phyloP scores from a whole-genome alignment of 2,888 invertebrate genomes.

The Sminthurinus aureus region DNA sequence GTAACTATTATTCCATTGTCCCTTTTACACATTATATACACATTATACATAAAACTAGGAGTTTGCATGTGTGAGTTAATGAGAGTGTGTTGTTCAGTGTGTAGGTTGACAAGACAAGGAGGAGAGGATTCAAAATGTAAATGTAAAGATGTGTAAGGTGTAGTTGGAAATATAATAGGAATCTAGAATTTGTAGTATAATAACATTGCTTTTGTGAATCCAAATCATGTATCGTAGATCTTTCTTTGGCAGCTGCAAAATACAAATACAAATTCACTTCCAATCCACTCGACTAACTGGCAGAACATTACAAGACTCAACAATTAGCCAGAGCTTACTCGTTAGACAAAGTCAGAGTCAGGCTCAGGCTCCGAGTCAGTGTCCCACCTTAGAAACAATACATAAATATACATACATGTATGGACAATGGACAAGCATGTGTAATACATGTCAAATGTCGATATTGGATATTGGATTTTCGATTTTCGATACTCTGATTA shows the following conservation, averaged over 20 bases:
- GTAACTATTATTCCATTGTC: no score
- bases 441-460: no score
- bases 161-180: no score
- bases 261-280: not conserved
- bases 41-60: no score
- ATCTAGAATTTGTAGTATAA: no score
- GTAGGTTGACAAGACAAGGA: slow-evolving; percentile 2
- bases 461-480: not conserved
- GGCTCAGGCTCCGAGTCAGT: no score
- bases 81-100: not conserved
- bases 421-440: no score
- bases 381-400: no score
- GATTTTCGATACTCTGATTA: not conserved
- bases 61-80: not conserved
- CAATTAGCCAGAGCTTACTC: not conserved
- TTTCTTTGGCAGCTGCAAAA: not conserved
- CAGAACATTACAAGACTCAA: not conserved
- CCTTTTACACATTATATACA: no score
- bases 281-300: not conserved
- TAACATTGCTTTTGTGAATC: not conserved
- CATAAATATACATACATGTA: not conserved
- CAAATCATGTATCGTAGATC: not conserved
- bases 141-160: no score
- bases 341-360: no score
- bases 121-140: not conserved